A percentile compares a stretch with the other conserved stretches of the same genome.
Conservation (phyloP, 2,797 vertebrate genomes). For the Aselliscus stoliczkanus region DNA sequence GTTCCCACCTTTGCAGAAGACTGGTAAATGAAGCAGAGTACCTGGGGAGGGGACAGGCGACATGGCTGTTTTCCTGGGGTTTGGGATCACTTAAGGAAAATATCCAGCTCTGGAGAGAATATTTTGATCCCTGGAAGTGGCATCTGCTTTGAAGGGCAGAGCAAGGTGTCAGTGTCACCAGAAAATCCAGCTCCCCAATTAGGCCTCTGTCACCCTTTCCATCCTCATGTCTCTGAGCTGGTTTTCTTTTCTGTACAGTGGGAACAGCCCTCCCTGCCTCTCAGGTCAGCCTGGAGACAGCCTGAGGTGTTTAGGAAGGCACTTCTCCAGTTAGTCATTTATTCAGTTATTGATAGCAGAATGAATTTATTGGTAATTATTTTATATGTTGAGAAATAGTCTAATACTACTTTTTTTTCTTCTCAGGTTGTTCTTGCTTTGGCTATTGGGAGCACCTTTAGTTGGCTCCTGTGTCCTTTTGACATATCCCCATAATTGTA, state of each 20-base stretch:
- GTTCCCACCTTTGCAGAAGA: rapidly evolving
- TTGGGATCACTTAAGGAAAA: neutral
- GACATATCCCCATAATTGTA: too few relatives aligned
- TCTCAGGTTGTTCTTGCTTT: neutral
- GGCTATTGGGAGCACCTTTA: neutral
- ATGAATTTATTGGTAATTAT: neutral
- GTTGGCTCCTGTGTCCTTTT: neutral
- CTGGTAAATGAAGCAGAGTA: neutral
- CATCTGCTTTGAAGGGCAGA: neutral
- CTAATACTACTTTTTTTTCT: neutral
- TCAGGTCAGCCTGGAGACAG: neutral
- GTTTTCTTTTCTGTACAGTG: neutral
- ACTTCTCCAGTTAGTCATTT: neutral
- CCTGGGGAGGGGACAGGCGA: too few relatives aligned
- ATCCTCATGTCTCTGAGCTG: neutral
- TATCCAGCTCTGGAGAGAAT: neutral
- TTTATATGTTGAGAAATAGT: neutral
- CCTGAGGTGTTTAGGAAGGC: neutral
- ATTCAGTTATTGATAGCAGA: neutral
- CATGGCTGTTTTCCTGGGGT: neutral
- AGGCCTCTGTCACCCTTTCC: neutral
- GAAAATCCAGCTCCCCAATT: neutral
- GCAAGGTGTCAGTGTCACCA: too few relatives aligned
- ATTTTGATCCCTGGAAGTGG: neutral
- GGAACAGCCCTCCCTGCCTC: too few relatives aligned